Conservation (phyloP, 30 jellyfish, hydroid and myxozoan genomes). For the Mastigias papua region DNA sequence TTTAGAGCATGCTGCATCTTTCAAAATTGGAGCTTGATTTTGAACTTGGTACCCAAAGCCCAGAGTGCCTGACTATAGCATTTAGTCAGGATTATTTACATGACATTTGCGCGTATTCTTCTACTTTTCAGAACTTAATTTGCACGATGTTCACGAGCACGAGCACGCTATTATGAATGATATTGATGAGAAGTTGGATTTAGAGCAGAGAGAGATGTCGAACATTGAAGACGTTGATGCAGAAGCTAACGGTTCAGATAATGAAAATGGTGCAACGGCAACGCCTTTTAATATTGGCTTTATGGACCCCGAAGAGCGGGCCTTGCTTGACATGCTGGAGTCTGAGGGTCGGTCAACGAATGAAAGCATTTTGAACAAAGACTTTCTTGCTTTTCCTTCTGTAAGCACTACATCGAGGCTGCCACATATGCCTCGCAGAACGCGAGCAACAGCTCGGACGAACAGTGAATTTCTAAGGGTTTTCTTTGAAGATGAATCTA, state of each 20-base stretch:
- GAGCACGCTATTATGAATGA: constrained; percentile 82
- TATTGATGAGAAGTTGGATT: constrained; percentile 78
- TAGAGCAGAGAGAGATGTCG: constrained; percentile 53
- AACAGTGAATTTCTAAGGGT: constrained; percentile 39
- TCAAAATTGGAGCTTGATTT: too few species aligned
- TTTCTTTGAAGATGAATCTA: constrained; percentile 60
- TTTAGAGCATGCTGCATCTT: too few species aligned
- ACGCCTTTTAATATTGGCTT: constrained; percentile 48
- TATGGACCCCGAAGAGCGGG: constrained; percentile 86
- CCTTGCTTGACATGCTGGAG: constrained; percentile 74
- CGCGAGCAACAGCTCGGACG: neutral
- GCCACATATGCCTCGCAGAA: constrained; percentile 17
- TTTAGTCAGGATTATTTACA: too few species aligned
- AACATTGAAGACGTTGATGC: constrained; percentile 31
- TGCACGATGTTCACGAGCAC: constrained; percentile 84
- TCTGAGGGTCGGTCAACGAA: constrained; percentile 66
- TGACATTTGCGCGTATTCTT: too few species aligned
- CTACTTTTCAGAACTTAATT: constrained; percentile 37
- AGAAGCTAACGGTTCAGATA: constrained; percentile 23
- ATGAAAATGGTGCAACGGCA: constrained; percentile 51
- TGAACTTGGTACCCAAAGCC: too few species aligned
- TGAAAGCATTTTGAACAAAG: constrained; percentile 64
- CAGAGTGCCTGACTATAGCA: too few species aligned
- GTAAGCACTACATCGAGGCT: constrained; percentile 31
- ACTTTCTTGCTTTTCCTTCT: constrained; percentile 63